Evolutionary conservation across 1,140 invertebrate species (phyloP).

Genomic region (Chironomus striatipennis): DNA sequence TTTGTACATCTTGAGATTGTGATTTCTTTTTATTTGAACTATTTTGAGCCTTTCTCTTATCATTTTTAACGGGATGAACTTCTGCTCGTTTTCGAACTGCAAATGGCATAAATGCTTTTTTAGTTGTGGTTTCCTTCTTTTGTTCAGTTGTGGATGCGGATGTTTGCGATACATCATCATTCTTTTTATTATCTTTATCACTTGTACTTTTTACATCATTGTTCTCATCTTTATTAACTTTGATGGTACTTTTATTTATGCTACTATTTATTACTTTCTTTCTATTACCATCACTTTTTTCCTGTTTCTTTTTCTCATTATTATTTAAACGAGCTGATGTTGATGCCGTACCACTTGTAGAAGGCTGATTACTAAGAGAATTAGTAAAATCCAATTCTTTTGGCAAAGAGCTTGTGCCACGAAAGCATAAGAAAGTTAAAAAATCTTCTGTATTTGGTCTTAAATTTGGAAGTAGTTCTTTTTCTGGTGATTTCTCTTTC

Average conservation of each 20-base stretch:
- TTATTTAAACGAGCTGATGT: slow-evolving; percentile 21
- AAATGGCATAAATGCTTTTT: slow-evolving; percentile 41
- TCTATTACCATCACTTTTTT: slow-evolving; percentile 18
- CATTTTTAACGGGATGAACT: slow-evolving; percentile 27
- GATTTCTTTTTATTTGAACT: not conserved
- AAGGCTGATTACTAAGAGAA: slow-evolving; percentile 27
- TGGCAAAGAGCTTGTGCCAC: slow-evolving; percentile 68
- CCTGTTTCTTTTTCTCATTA: slow-evolving; percentile 24
- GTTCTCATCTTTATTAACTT: too few species aligned
- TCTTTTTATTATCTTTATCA: slow-evolving; percentile 24
- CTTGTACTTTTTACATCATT: too few species aligned
- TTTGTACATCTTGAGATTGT: slow-evolving; percentile 26
- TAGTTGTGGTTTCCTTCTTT: slow-evolving; percentile 25
- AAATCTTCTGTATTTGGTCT: slow-evolving; percentile 85
- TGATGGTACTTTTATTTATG: too few species aligned
- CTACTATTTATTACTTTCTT: not conserved
- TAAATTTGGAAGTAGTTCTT: slow-evolving; percentile 54
- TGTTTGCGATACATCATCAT: slow-evolving; percentile 21
- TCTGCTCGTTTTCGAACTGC: slow-evolving; percentile 47
- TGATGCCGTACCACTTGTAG: slow-evolving; percentile 10
- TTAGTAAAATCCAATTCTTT: slow-evolving; percentile 68
- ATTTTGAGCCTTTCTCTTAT: slow-evolving; percentile 25
- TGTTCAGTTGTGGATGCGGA: not conserved
- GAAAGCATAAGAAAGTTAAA: slow-evolving; percentile 77
- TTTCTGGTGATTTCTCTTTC: slow-evolving; percentile 38